These are phyloP conservation scores for Anarsia innoxiella DNA, from an alignment of 2,888 invertebrate species.

Conservation along the genomic window DNA sequence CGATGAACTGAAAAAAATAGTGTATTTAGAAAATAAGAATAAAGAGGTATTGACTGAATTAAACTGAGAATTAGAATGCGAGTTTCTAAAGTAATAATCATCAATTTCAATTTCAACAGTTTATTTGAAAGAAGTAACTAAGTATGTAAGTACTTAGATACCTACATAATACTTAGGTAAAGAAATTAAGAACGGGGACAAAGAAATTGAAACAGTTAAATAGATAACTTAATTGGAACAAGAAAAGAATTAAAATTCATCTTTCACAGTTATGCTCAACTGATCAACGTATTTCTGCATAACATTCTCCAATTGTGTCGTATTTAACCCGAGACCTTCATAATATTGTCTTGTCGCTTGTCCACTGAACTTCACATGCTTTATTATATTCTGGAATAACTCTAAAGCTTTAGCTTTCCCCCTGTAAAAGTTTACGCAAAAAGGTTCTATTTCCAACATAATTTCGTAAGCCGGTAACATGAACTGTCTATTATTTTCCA, in stretches of 20 bases:
- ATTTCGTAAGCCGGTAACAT: conserved; percentile 35
- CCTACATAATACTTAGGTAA: too few relatives aligned
- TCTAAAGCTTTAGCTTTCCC: conserved; percentile 32
- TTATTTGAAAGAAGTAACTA: too few relatives aligned
- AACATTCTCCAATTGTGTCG: conserved; percentile 26
- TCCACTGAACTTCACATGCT: conserved; percentile 23
- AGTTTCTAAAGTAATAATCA: too few relatives aligned
- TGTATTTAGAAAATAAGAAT: too few relatives aligned
- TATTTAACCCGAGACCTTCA: conserved; percentile 25
- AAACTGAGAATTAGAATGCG: too few relatives aligned
- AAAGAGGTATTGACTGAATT: too few relatives aligned
- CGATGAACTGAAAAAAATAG: too few relatives aligned
- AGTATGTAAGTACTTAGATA: too few relatives aligned
- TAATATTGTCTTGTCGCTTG: conserved; percentile 25
- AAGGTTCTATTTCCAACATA: conserved; percentile 39
- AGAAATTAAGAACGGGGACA: too few relatives aligned
- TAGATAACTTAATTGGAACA: too few relatives aligned
- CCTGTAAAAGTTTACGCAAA: conserved; percentile 34
- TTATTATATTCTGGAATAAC: conserved; percentile 32
- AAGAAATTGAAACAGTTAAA: too few relatives aligned
- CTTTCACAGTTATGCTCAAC: conserved; percentile 28
- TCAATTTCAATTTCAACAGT: too few relatives aligned
- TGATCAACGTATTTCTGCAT: conserved; percentile 36
- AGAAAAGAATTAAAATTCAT: conserved; percentile 54
- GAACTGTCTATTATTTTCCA: conserved; percentile 24